A percentile compares a stretch with the other conserved stretches of the same genome.
phyloP scores from a whole-genome alignment of 1,140 invertebrate genomes.

The Caenorhabditis briggsae region DNA sequence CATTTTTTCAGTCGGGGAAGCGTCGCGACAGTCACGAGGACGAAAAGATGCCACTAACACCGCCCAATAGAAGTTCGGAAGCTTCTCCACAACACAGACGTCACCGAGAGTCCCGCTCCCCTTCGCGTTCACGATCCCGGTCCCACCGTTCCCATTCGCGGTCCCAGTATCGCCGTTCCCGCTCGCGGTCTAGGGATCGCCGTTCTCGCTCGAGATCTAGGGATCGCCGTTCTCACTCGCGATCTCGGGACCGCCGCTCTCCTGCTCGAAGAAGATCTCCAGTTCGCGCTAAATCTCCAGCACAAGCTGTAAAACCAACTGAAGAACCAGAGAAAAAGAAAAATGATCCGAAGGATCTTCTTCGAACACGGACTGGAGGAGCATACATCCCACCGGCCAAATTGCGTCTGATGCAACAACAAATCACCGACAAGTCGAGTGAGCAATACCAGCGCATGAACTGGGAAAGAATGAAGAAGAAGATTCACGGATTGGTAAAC shows the following conservation, averaged over 20 bases:
- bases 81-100: background rate
- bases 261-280: background rate
- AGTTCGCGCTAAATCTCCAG: background rate
- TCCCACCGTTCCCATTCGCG: too few relatives aligned
- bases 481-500: constrained; percentile 97
- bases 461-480: constrained; percentile 99
- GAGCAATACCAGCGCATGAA: constrained; percentile 93
- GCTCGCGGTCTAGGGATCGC: background rate
- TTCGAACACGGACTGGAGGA: constrained; percentile 68
- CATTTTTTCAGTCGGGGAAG: background rate
- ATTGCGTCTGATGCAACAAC: constrained; percentile 91
- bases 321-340: constrained; percentile 52
- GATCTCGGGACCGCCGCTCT: background rate
- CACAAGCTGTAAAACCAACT: background rate
- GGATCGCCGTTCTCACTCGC: background rate
- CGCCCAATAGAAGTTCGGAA: constrained; percentile 3
- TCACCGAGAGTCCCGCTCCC: background rate
- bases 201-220: background rate
- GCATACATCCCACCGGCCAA: constrained; percentile 97
- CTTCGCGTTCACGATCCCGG: too few relatives aligned
- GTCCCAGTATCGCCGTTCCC: background rate
- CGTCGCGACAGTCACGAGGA: background rate
- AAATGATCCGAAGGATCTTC: constrained; percentile 62
- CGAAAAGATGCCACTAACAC: background rate
- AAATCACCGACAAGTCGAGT: constrained; percentile 91